Evolutionary conservation across 2,797 vertebrate genomes (phyloP), one percentile per base, ranked within the genome.

Genomic region (Glossophaga mutica): DNA sequence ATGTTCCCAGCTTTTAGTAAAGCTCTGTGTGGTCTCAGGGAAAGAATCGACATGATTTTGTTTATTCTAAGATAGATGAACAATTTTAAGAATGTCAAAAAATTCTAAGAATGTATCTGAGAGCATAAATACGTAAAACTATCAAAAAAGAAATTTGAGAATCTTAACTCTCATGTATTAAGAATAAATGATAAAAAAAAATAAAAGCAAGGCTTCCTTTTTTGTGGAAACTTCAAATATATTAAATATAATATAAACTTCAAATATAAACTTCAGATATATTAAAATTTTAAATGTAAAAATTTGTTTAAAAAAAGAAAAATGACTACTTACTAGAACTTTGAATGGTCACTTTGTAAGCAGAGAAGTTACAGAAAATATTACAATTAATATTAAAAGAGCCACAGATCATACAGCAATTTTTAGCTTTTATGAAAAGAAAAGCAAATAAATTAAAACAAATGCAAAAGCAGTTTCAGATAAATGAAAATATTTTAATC

Each of bases 201-300:
- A 70, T 67, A 88, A 92, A 73, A 77, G 3, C 1, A 73, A 82
- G 10, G 0, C 46, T 55, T 94, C 5, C 29, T 52, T 92, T 92
- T 91, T 14, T 62, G 44, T 50, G 32, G 9, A 78, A 73, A 89
- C 74, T 57, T 57, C 22, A 26, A 57, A 11, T 57, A 57, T 26
- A 57, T 57, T 57, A 24, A 57, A 24, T 57, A 57, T 57, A 57
- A 57, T 11, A 57, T 57, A 57, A 57, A 26, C 22, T 57, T 57
- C 55, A 57, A 70, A 97, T 59, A 39, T 70, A 68, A 78, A 79
- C 7, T 76, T 79, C 3, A 46, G 12, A 29, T 82, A 65, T 19
- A n/a, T 48, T 84, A 76, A 67, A 71, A 50, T 46, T 91, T 81
- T 81, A 90, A 92, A 42, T 67, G 74, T 22, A 84, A 86, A 95